A percentile compares a stretch with the other conserved stretches of the same genome.
phyloP scores from a whole-genome alignment of 2,888 invertebrate genomes.

The Seira ritae region DNA sequence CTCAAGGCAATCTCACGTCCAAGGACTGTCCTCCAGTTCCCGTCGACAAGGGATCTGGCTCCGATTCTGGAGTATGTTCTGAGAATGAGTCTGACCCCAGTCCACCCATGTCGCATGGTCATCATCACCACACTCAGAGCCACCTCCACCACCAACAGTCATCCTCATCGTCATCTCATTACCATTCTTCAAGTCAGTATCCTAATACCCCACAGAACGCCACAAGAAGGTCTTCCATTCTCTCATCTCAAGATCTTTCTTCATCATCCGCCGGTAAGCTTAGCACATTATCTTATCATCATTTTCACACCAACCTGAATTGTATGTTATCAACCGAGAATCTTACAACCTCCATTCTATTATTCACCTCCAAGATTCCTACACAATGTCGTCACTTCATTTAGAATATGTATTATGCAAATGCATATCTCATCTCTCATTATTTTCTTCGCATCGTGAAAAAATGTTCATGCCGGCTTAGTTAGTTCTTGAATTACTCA shows the following conservation, averaged over 20 bases:
- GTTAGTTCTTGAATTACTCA: too few species aligned
- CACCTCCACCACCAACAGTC: constrained; percentile 13
- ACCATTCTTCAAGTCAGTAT: constrained; percentile 41
- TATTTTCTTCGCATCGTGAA: too few species aligned
- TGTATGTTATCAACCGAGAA: too few species aligned
- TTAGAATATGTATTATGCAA: too few species aligned
- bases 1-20: constrained; percentile 12
- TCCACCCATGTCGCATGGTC: constrained; percentile 62
- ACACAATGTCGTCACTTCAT: too few species aligned
- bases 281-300: too few species aligned
- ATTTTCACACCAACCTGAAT: too few species aligned
- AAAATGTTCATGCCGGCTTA: too few species aligned
- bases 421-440: too few species aligned
- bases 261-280: constrained; percentile 42
- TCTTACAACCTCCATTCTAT: too few species aligned
- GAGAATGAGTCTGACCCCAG: constrained; percentile 71
- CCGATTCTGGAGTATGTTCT: constrained; percentile 72
- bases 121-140: background rate
- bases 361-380: too few species aligned
- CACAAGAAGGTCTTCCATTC: constrained; percentile 43
- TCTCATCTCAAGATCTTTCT: constrained; percentile 46
- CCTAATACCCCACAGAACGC: constrained; percentile 12
- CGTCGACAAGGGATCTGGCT: constrained; percentile 69
- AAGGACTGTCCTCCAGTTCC: constrained; percentile 61
- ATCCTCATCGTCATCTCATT: constrained; percentile 11